Percentiles rank a stretch among this genome's conserved stretches.
phyloP scores from a whole-genome alignment of 2,113 vertebrate genomes.

The Gallinago media region DNA sequence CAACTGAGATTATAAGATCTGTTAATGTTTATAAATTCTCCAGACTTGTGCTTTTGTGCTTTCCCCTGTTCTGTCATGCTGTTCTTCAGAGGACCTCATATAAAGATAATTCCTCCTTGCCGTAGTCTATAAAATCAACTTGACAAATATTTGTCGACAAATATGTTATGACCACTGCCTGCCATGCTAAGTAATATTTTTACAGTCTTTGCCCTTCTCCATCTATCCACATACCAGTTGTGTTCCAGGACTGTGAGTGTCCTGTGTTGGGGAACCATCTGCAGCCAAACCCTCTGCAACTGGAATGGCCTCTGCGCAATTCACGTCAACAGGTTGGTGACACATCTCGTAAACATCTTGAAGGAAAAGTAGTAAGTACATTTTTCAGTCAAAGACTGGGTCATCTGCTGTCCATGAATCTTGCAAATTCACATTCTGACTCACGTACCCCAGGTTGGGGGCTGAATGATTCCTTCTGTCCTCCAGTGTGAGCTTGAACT shows the following conservation, averaged over 20 bases:
- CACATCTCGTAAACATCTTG: neutral
- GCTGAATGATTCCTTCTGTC: neutral
- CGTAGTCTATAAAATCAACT: neutral
- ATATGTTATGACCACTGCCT: neutral
- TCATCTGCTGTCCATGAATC: neutral
- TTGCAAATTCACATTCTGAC: neutral
- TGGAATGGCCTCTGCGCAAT: neutral
- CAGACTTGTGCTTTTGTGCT: neutral
- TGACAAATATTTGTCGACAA: neutral
- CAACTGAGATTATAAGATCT: neutral
- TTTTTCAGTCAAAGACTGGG: neutral
- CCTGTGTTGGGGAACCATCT: neutral
- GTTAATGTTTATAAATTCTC: neutral
- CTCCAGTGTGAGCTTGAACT: neutral
- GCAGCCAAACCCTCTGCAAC: accelerated
- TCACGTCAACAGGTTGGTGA: accelerated
- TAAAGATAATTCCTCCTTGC: neutral
- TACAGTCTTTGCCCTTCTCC: neutral
- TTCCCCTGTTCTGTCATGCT: neutral
- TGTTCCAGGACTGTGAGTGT: neutral
- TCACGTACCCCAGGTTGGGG: neutral
- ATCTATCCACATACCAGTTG: neutral
- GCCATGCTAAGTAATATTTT: neutral
- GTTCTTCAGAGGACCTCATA: neutral
- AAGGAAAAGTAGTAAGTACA: neutral